Evolutionary conservation across 2,888 invertebrate genomes (phyloP).

Genomic region (Calliopum simillimum): DNA sequence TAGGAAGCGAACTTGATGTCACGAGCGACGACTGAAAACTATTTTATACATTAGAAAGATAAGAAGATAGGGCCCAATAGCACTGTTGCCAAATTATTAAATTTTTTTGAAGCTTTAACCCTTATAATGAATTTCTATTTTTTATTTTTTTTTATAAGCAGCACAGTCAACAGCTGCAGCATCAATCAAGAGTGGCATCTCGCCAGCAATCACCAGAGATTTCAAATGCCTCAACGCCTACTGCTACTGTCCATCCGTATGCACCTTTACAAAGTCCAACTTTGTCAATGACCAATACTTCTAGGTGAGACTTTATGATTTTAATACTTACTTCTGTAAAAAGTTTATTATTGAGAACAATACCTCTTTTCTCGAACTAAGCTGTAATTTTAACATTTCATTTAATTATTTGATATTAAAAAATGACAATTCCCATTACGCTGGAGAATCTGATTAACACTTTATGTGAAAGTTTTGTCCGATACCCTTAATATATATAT

Average conservation of each 20-base stretch:
- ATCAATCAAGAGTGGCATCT: constrained; percentile 57
- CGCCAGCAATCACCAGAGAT: constrained; percentile 79
- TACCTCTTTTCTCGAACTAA: too few species aligned
- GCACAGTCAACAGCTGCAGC: constrained; percentile 65
- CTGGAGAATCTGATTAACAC: too few species aligned
- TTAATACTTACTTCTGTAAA: constrained; percentile 8
- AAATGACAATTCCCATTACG: too few species aligned
- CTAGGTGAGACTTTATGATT: constrained; percentile 68
- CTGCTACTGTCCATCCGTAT: constrained; percentile 77
- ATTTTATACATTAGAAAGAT: too few species aligned
- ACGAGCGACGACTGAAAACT: too few species aligned
- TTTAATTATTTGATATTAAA: too few species aligned
- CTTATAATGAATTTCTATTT: constrained; percentile 51
- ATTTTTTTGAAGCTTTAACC: constrained; percentile 50
- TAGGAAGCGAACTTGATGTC: too few species aligned
- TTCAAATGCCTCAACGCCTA: constrained; percentile 75
- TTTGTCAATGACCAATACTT: constrained; percentile 76
- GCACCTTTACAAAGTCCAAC: constrained; percentile 84
- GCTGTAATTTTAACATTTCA: too few species aligned
- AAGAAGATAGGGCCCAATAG: too few species aligned
- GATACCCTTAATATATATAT: background rate
- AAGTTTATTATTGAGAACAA: too few species aligned
- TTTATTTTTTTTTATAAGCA: constrained; percentile 57
- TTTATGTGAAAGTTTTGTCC: too few species aligned
- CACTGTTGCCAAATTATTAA: too few species aligned